Conservation (phyloP, 2,113 vertebrate genomes). For the Seriola rivoliana region DNA sequence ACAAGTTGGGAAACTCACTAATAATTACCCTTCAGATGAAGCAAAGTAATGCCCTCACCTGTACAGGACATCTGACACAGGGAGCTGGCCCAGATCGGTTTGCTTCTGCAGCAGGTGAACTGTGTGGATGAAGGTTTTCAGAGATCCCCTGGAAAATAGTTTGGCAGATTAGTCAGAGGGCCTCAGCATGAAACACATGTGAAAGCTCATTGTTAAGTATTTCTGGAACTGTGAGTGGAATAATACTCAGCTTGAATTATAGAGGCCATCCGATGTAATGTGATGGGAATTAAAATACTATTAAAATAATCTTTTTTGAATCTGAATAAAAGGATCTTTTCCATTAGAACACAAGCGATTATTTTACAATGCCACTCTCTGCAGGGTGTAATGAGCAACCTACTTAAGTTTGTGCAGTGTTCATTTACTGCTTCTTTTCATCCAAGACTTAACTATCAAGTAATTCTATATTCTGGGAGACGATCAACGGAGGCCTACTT, state of each 20-base stretch:
- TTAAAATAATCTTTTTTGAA: not conserved
- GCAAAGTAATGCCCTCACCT: slow-evolving; percentile 83
- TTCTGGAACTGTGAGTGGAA: slow-evolving; percentile 21
- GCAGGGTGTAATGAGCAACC: slow-evolving; percentile 25
- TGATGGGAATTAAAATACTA: slow-evolving; percentile 28
- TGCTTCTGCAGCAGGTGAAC: slow-evolving; percentile 98
- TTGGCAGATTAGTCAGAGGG: slow-evolving; percentile 20
- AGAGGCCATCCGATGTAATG: not conserved
- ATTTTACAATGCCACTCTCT: slow-evolving; percentile 16
- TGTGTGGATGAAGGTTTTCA: slow-evolving; percentile 99
- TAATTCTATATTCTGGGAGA: slow-evolving; percentile 8
- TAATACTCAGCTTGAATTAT: slow-evolving; percentile 21
- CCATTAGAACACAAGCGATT: slow-evolving; percentile 20
- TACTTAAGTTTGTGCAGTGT: slow-evolving; percentile 25
- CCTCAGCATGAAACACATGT: slow-evolving; percentile 18
- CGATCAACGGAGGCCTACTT: not conserved
- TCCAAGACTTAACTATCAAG: slow-evolving; percentile 21
- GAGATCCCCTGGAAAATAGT: slow-evolving; percentile 90
- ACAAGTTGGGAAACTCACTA: not conserved
- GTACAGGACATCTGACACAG: slow-evolving; percentile 97
- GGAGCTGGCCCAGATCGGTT: slow-evolving; percentile 93
- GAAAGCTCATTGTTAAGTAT: slow-evolving; percentile 22
- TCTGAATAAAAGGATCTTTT: slow-evolving; percentile 11
- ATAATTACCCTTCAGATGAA: not conserved
- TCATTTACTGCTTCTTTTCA: slow-evolving; percentile 27